Conservation (phyloP, 2,113 vertebrate species). For the Ceratotherium simum region DNA sequence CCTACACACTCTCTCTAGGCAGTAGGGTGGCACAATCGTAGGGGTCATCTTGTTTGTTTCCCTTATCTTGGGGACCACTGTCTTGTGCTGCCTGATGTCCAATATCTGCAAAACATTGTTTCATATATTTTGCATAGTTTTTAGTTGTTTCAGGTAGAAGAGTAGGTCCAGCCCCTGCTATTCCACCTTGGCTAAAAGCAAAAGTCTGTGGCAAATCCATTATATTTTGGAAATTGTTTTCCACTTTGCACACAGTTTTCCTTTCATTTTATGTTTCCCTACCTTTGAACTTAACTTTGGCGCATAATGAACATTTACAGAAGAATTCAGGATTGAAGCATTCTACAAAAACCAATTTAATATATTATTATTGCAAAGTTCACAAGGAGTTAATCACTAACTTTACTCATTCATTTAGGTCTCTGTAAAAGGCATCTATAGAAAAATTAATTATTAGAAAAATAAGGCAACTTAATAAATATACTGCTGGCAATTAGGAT, state of each 20-base stretch:
- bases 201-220: background rate
- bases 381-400: background rate
- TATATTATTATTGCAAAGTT: background rate
- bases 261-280: background rate
- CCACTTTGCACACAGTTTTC: background rate
- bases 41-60: background rate
- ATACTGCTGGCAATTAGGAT: background rate
- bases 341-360: background rate
- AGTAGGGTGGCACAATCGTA: background rate
- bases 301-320: background rate
- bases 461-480: background rate
- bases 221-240: background rate
- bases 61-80: background rate
- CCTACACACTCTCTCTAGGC: background rate
- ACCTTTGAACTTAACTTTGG: background rate
- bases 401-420: background rate
- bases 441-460: constrained; percentile 17
- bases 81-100: background rate
- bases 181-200: background rate
- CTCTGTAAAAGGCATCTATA: background rate
- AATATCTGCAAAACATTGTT: background rate
- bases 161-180: background rate
- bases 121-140: background rate
- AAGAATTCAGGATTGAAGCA: background rate
- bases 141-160: background rate